Conservation (phyloP, 2,888 invertebrate species). For the Lasioglossum leucozonium region DNA sequence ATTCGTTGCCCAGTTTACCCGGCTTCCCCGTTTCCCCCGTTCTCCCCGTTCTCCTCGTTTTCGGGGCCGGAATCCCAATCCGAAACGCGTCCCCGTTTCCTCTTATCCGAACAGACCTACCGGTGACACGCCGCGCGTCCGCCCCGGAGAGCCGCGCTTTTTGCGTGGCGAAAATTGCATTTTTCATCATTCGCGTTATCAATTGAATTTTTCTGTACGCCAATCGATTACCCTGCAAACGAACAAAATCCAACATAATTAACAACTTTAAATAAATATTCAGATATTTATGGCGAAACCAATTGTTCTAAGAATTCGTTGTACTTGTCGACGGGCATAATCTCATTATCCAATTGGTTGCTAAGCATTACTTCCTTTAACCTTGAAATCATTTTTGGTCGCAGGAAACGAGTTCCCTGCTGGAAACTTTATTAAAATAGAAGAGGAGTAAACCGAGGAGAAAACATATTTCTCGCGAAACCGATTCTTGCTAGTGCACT, state of each 20-base stretch:
- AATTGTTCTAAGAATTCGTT: no score
- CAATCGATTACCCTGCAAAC: no score
- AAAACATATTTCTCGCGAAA: no score
- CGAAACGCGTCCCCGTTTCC: constrained; percentile 1
- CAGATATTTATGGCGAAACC: not conserved
- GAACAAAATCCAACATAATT: no score
- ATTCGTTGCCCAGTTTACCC: constrained; percentile 39
- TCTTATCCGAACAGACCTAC: not conserved
- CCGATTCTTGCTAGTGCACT: no score
- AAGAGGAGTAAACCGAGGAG: no score
- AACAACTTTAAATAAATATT: not conserved
- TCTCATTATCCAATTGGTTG: not conserved
- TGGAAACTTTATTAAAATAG: no score
- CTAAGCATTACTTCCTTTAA: no score
- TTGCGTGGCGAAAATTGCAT: not conserved
- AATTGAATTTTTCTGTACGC: not conserved
- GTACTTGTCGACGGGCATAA: not conserved
- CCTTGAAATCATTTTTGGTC: no score
- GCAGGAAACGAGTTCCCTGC: no score
- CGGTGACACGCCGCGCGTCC: not conserved
- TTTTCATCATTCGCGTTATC: not conserved
- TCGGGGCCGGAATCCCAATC: not conserved
- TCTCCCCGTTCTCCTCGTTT: not conserved
- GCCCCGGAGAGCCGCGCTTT: not conserved
- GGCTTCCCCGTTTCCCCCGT: not conserved